Percentiles rank a stretch among this genome's conserved stretches.
Evolutionary conservation across 2,113 vertebrate species (phyloP).

Genomic region (Petroica traversi): DNA sequence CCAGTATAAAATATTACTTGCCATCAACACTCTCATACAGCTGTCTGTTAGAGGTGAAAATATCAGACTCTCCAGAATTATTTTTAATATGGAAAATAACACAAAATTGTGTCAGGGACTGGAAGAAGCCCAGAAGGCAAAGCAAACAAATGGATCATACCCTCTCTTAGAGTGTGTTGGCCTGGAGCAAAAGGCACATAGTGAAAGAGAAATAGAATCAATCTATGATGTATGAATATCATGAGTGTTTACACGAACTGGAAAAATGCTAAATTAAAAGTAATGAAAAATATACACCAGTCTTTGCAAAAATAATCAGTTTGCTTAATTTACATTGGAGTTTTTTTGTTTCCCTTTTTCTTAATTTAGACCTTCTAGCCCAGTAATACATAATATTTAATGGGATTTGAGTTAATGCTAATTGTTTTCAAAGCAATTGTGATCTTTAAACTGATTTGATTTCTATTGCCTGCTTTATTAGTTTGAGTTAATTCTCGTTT

Average conservation of each 20-base stretch:
- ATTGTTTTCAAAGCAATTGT: conserved; percentile 21
- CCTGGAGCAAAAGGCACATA: background rate
- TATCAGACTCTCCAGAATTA: background rate
- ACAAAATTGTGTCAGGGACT: background rate
- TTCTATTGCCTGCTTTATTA: conserved; percentile 44
- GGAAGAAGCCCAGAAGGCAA: background rate
- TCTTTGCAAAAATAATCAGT: background rate
- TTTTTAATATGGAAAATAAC: background rate
- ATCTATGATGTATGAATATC: background rate
- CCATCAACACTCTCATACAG: background rate
- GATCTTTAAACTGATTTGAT: conserved; percentile 42
- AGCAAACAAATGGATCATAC: background rate
- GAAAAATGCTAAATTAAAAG: background rate
- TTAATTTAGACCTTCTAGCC: background rate
- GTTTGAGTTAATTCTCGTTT: conserved; percentile 51
- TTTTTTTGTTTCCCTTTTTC: background rate
- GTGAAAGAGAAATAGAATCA: background rate
- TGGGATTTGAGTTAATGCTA: background rate
- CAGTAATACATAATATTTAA: conserved; percentile 1
- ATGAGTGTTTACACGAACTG: background rate
- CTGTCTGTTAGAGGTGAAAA: background rate
- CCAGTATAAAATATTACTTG: background rate
- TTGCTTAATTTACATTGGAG: background rate
- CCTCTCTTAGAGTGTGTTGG: background rate
- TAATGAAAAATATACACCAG: background rate